Evolutionary conservation across 2,797 vertebrate genomes (phyloP), one percentile per base, ranked within the genome.

Genomic region (Parotocinclus haroldoi): DNA sequence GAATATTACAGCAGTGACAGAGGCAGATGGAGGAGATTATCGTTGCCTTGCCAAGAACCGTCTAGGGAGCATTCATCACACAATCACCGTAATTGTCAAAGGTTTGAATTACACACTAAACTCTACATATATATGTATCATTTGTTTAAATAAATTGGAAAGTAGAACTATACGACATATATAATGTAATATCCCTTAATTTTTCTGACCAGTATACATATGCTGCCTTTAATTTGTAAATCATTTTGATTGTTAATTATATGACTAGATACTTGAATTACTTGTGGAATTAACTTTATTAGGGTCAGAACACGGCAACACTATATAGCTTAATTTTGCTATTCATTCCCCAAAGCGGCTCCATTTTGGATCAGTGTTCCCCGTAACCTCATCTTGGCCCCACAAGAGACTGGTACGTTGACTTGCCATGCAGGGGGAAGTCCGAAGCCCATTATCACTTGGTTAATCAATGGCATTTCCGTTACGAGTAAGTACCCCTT

Each of bases 281-380:
- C 27, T 27, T 27, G 27, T 27, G 27, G 27, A 27, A 27, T 27
- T 27, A 27, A 27, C 27, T 27, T 27, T 2, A 27, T 27, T 2
- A 27, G 5, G 27, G 27, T 27, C 27, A 27, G 27, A 27, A 48
- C 18, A 60, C 45, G 50, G 36, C 7, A 16, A 11, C 3, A 10
- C 9, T 44, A 50, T 7, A n/a, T 12, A n/a, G 12, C 13, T 48
- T 50, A 6, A 14, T 7, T 54, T 13, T 42, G 40, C 17, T 2
- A 27, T 27, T 27, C 27, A 27, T 9, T 58, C 11, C 59, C 14
- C 55, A 36, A 78, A 99, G 96, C 96, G 73, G 91, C 96, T 74
- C 96, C 96, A 1, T 98, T 95, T 83, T 99, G 96, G 96, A 91
- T 98, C 82, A 92, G 90, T 45, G 88, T 90, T 55, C 96, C 96